These are phyloP conservation scores for Bubo bubo DNA, from an alignment of 2,113 vertebrate genomes.

Conservation along the genomic window DNA sequence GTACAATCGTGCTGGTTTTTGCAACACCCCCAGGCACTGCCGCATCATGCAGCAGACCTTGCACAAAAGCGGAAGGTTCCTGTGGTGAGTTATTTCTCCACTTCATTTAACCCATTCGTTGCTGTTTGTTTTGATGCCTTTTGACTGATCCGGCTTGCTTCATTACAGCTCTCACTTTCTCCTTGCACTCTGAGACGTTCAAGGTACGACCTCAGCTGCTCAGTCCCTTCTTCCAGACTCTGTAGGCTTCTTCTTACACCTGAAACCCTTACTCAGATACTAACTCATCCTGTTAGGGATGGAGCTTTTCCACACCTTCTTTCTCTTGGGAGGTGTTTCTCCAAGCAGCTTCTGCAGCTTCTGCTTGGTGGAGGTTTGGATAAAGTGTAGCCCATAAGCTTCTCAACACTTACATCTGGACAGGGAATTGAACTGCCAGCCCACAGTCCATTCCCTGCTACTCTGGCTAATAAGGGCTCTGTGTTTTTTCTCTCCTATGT, in stretches of 20 bases:
- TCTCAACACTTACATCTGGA: not conserved
- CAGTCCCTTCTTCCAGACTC: not conserved
- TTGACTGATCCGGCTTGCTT: not conserved
- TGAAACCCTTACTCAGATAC: not conserved
- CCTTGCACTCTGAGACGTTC: not conserved
- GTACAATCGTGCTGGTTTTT: not conserved
- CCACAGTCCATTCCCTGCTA: not conserved
- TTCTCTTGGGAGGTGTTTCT: not conserved
- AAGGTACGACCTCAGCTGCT: not conserved
- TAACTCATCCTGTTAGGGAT: not conserved
- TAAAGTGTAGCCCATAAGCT: fast-evolving
- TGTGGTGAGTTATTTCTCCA: not conserved
- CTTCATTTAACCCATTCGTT: not conserved
- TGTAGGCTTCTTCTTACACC: not conserved
- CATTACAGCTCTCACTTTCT: not conserved
- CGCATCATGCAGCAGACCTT: not conserved
- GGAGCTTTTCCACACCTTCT: not conserved
- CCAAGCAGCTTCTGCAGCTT: not conserved
- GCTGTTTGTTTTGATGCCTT: not conserved
- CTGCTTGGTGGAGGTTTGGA: not conserved
- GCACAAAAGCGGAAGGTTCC: conserved; percentile 19
- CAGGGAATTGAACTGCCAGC: not conserved
- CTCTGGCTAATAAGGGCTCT: not conserved
- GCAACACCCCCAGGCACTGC: not conserved
- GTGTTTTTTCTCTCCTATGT: not conserved